A percentile compares a stretch with the other conserved stretches of the same genome.
Conservation (phyloP, 2,888 invertebrate genomes). For the Leptura quadrifasciata region DNA sequence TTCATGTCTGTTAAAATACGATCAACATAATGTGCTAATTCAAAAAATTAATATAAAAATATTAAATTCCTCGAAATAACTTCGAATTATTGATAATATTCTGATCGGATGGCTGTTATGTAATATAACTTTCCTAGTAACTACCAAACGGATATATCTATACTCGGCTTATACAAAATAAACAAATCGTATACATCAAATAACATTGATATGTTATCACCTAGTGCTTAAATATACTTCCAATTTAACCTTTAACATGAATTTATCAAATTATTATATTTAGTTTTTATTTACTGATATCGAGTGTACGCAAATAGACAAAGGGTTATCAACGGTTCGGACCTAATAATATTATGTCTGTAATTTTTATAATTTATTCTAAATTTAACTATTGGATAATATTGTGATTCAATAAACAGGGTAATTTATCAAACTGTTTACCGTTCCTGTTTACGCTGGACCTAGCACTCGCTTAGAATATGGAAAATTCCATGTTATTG, state of each 20-base stretch:
- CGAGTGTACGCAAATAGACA: constrained; percentile 39
- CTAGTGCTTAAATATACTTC: constrained; percentile 5
- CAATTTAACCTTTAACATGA: constrained; percentile 32
- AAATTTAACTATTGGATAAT: constrained; percentile 32
- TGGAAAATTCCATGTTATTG: background rate
- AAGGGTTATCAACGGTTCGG: constrained; percentile 42
- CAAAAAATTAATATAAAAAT: no score
- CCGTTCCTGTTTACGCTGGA: constrained; percentile 29
- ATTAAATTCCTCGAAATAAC: no score
- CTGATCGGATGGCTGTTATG: background rate
- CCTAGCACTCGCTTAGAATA: background rate
- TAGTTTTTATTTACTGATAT: constrained; percentile 29
- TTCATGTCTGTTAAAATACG: no score
- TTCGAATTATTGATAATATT: background rate
- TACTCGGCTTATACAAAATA: constrained; percentile 20
- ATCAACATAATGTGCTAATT: no score
- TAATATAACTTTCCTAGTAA: background rate
- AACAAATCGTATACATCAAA: constrained; percentile 37
- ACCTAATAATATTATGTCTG: constrained; percentile 37
- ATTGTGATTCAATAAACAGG: constrained; percentile 31
- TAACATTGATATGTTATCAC: constrained; percentile 13
- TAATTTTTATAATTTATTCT: constrained; percentile 36
- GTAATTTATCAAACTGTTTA: constrained; percentile 38
- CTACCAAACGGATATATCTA: constrained; percentile 14
- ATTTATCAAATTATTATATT: constrained; percentile 29